A percentile compares a stretch with the other conserved stretches of the same genome.
Conservation (phyloP, 2,888 invertebrate species). For the Pandemis corylana region DNA sequence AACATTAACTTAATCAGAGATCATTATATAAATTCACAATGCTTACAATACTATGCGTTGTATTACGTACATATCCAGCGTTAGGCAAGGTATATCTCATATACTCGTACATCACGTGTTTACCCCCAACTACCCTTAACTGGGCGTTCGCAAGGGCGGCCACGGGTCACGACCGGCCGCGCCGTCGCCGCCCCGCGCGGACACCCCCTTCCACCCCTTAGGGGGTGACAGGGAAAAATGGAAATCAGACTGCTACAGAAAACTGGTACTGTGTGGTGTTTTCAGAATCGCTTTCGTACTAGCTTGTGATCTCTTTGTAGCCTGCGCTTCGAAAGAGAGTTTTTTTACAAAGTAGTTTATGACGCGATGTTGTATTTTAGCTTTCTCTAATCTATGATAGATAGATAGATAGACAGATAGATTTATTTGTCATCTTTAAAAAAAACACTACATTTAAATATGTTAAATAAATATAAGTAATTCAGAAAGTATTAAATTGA, state of each 20-base stretch:
- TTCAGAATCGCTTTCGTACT: not conserved
- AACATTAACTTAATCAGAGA: too few species aligned
- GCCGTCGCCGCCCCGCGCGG: constrained; percentile 69
- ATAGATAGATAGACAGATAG: too few species aligned
- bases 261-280: not conserved
- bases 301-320: not conserved
- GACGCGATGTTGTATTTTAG: too few species aligned
- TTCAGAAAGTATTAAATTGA: too few species aligned
- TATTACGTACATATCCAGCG: not conserved
- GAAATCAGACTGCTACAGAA: not conserved
- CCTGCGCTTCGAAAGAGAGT: too few species aligned
- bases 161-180: constrained; percentile 75
- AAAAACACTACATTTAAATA: too few species aligned
- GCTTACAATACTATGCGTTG: not conserved
- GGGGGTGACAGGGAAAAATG: constrained; percentile 13
- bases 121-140: constrained; percentile 48
- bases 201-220: constrained; percentile 29
- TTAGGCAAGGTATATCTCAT: not conserved
- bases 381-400: too few species aligned
- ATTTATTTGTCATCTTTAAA: too few species aligned
- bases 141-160: constrained; percentile 67
- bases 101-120: constrained; percentile 17
- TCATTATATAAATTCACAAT: not conserved
- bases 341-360: too few species aligned
- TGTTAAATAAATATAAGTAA: too few species aligned